phyloP scores from a whole-genome alignment of 2,888 invertebrate species.

The Resseliella maxima region DNA sequence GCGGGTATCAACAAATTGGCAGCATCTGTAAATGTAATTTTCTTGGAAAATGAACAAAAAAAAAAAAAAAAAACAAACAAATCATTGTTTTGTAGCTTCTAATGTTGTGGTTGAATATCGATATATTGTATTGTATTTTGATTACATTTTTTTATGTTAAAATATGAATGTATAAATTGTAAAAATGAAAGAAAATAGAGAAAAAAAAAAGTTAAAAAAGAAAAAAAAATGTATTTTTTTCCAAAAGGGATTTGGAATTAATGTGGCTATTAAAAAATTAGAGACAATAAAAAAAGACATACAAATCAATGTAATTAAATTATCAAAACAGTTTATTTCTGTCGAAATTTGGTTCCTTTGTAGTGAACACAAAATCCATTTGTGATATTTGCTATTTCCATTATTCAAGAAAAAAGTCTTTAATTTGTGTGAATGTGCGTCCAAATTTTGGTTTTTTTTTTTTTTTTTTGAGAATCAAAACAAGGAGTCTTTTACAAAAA shows the following conservation, averaged over 20 bases:
- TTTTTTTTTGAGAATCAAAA: not conserved
- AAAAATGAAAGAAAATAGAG: not conserved
- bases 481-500: conserved; percentile 40
- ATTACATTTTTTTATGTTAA: not conserved
- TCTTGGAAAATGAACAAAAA: not conserved
- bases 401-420: not conserved
- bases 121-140: conserved; percentile 18
- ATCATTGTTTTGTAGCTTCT: not conserved
- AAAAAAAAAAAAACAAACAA: not conserved
- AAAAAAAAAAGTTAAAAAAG: not conserved
- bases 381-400: not conserved
- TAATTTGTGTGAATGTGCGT: conserved; percentile 3
- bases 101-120: not conserved
- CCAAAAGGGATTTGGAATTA: not conserved
- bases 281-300: not conserved
- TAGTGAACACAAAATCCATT: not conserved
- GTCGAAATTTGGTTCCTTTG: not conserved
- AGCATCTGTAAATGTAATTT: not conserved
- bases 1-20: too few relatives aligned
- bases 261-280: not conserved
- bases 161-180: conserved; percentile 13
- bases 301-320: not conserved
- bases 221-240: not conserved
- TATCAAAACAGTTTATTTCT: not conserved
- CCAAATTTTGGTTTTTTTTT: conserved; percentile 8